Evolutionary conservation across 2,113 vertebrate species (phyloP).

Genomic region (Willisornis vidua): DNA sequence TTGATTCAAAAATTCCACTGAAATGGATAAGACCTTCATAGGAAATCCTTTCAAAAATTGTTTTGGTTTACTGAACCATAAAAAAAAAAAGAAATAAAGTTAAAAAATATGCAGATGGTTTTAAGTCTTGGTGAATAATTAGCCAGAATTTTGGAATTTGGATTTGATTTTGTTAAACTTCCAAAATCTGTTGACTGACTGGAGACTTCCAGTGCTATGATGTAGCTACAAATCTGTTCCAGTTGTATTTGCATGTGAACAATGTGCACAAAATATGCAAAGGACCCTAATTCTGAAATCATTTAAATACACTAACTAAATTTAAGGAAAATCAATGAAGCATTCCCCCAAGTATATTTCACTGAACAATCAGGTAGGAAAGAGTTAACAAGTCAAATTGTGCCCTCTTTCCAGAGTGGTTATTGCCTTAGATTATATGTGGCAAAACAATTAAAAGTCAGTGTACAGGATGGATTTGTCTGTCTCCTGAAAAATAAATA

Average conservation of each 20-base stretch:
- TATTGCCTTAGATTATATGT: background rate
- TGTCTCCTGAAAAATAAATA: background rate
- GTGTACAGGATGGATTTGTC: background rate
- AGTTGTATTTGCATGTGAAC: background rate
- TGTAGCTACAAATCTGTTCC: background rate
- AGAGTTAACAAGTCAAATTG: background rate
- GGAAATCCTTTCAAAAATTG: background rate
- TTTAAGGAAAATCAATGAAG: background rate
- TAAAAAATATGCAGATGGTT: background rate
- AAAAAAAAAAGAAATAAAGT: background rate
- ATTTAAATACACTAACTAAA: background rate
- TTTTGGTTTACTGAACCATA: background rate
- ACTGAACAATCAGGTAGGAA: background rate
- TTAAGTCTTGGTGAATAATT: background rate
- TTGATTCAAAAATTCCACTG: constrained; percentile 1
- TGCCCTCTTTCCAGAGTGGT: background rate
- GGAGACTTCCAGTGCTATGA: background rate
- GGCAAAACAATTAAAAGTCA: constrained; percentile 1
- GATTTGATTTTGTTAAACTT: constrained; percentile 6
- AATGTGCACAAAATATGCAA: background rate
- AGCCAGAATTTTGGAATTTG: background rate
- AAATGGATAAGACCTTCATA: background rate
- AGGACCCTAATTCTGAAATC: background rate
- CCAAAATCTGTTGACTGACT: background rate
- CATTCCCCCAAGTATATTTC: background rate